Conservation (phyloP, 1,140 invertebrate species). For the Drosophila persimilis region DNA sequence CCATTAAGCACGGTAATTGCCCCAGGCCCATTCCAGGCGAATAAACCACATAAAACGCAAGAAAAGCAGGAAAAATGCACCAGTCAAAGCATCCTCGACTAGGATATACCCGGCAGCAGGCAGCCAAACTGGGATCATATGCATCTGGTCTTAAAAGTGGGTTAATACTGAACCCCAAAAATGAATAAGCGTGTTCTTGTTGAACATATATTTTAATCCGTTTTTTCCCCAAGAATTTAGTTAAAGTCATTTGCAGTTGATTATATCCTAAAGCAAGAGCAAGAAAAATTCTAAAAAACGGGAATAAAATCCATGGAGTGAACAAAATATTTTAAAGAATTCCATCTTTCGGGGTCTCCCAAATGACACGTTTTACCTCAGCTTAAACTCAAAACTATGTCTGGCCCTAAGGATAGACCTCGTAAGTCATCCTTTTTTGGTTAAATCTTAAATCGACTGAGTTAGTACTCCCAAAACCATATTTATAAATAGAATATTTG, state of each 20-base stretch:
- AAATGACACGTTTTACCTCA: no score
- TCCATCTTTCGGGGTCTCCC: no score
- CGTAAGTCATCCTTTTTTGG: no score
- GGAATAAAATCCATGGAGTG: no score
- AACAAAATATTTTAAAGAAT: no score
- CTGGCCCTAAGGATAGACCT: no score
- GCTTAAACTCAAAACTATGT: no score
- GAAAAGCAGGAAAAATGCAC: conserved; percentile 18
- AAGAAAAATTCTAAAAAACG: conserved; percentile 1
- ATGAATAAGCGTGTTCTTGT: no score
- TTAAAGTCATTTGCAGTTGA: conserved; percentile 9
- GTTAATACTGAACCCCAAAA: conserved; percentile 18
- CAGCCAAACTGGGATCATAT: conserved; percentile 20
- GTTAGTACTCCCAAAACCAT: no score
- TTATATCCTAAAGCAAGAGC: no score
- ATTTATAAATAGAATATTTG: conserved; percentile 56
- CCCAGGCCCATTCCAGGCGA: conserved; percentile 61
- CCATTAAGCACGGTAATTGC: conserved; percentile 66
- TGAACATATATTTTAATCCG: not conserved
- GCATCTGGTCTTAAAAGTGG: not conserved
- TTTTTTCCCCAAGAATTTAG: conserved; percentile 27
- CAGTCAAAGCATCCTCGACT: conserved; percentile 28
- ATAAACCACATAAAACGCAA: conserved; percentile 56
- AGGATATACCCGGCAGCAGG: conserved; percentile 28
- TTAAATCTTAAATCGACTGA: no score